Conservation (phyloP, 2,888 invertebrate genomes). For the Cephus pulcher region DNA sequence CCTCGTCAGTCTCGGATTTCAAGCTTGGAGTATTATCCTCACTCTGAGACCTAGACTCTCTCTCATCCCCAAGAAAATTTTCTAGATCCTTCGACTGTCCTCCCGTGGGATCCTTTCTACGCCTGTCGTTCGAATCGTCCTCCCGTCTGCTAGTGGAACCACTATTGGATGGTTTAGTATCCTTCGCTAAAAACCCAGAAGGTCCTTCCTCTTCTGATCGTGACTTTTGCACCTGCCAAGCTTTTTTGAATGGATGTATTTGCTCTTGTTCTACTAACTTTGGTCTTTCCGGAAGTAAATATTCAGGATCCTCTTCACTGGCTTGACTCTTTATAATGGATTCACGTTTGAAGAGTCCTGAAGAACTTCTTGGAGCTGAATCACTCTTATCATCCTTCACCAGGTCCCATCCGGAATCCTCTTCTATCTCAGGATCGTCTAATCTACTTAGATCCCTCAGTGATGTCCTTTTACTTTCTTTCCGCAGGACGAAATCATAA, state of each 20-base stretch:
- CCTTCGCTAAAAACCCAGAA: constrained; percentile 45
- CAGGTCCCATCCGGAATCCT: constrained; percentile 33
- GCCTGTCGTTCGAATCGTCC: constrained; percentile 26
- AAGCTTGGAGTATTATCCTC: constrained; percentile 18
- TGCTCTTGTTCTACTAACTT: constrained; percentile 62
- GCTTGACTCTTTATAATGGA: constrained; percentile 64
- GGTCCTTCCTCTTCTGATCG: constrained; percentile 60
- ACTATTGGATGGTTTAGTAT: constrained; percentile 16
- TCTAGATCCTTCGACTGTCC: constrained; percentile 35
- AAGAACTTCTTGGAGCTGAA: constrained; percentile 32
- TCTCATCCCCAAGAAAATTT: constrained; percentile 29
- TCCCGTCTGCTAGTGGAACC: constrained; percentile 26
- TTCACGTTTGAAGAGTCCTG: constrained; percentile 59
- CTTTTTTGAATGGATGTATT: constrained; percentile 63
- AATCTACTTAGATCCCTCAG: constrained; percentile 56
- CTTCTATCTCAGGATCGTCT: constrained; percentile 39
- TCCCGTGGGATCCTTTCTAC: constrained; percentile 24
- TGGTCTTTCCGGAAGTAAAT: constrained; percentile 59
- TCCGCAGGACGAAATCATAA: constrained; percentile 50
- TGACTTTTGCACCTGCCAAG: constrained; percentile 64
- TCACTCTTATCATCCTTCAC: constrained; percentile 28
- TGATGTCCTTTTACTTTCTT: constrained; percentile 50
- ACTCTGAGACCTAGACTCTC: constrained; percentile 22
- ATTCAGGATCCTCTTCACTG: constrained; percentile 63
- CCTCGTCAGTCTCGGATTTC: constrained; percentile 34